phyloP scores from a whole-genome alignment of 2,888 invertebrate species.

The Phalera bucephala region DNA sequence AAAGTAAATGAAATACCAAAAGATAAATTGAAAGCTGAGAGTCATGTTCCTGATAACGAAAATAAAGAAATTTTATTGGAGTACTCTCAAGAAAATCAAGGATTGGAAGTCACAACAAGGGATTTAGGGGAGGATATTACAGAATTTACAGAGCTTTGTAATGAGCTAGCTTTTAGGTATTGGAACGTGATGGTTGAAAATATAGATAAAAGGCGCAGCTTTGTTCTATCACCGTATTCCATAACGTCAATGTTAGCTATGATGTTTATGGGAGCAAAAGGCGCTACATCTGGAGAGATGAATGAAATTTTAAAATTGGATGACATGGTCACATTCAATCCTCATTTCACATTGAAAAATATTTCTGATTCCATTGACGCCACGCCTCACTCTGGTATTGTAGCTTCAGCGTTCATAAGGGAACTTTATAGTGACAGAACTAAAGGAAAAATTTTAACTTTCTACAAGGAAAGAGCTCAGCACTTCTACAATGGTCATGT shows the following conservation, averaged over 20 bases:
- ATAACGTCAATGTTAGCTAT: constrained; percentile 93
- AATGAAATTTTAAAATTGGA: constrained; percentile 92
- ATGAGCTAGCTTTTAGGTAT: constrained; percentile 92
- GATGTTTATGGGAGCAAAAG: constrained; percentile 94
- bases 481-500: constrained; percentile 94
- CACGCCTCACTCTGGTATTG: constrained; percentile 87
- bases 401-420: constrained; percentile 90
- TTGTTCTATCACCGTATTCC: constrained; percentile 93
- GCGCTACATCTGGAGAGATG: constrained; percentile 95
- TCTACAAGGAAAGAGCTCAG: constrained; percentile 93
- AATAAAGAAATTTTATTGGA: constrained; percentile 68
- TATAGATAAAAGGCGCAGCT: constrained; percentile 89
- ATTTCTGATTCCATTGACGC: constrained; percentile 91
- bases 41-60: constrained; percentile 41
- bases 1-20: constrained; percentile 62
- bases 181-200: constrained; percentile 89
- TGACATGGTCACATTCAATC: constrained; percentile 95
- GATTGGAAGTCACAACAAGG: constrained; percentile 89
- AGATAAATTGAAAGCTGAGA: constrained; percentile 62
- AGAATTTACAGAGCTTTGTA: constrained; percentile 91
- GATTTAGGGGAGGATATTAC: constrained; percentile 88
- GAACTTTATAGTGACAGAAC: constrained; percentile 92
- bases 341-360: constrained; percentile 93
- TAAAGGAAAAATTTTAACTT: constrained; percentile 91
- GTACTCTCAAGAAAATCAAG: constrained; percentile 80